A percentile compares a stretch with the other conserved stretches of the same genome.
Conservation (phyloP, 1,140 invertebrate genomes). For the Neotoxoptera formosana region DNA sequence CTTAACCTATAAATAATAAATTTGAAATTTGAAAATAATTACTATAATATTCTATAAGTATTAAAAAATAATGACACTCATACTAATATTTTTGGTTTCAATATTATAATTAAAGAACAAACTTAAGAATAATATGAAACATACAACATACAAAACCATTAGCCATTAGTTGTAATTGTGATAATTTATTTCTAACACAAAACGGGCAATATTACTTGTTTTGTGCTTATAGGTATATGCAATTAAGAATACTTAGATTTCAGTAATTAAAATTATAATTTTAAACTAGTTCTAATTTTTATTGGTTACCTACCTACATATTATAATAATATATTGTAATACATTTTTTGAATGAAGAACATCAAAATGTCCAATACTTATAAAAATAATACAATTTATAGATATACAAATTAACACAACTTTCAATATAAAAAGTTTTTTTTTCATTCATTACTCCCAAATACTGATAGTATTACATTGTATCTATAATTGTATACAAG, state of each 20-base stretch:
- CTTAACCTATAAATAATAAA: too few relatives aligned
- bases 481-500: background rate
- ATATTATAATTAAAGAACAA: background rate
- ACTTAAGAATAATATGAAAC: background rate
- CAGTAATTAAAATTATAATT: too few relatives aligned
- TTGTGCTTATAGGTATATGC: background rate
- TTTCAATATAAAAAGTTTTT: background rate
- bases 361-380: too few relatives aligned
- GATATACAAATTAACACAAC: background rate
- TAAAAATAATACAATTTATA: too few relatives aligned
- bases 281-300: too few relatives aligned
- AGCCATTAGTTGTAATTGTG: background rate
- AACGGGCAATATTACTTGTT: background rate
- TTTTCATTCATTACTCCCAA: background rate
- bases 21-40: background rate
- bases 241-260: too few relatives aligned
- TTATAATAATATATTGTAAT: too few relatives aligned
- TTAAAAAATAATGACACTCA: background rate
- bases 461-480: background rate
- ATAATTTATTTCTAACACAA: background rate
- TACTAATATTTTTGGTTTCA: background rate
- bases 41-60: background rate
- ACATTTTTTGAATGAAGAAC: too few relatives aligned
- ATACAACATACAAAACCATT: background rate
- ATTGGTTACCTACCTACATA: too few relatives aligned